Evolutionary conservation across 2,797 vertebrate species (phyloP), one percentile per base, ranked within the genome.

Genomic region (Chaetophractus vellerosus): DNA sequence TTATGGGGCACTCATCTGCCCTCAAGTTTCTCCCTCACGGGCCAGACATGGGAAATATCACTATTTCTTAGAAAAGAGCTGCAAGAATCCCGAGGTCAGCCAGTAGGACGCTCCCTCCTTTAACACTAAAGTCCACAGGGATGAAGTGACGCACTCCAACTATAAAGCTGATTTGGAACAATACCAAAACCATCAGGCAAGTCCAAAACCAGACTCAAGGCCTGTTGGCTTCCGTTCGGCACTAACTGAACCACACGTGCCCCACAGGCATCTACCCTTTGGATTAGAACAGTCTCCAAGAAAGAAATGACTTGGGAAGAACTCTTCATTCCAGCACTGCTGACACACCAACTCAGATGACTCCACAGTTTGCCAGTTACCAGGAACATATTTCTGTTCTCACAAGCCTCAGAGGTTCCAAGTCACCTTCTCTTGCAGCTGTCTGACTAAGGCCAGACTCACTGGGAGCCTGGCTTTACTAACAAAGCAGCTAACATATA

Each of bases 61-160:
- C 64, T 24, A 74, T 89, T 89, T 78, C 68, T 38, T 88, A 76
- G n/a, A 68, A 81, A 93, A 78, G 28, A 81, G 23, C 8, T 33
- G 15, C 31, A 75, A n/a, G 26, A 68, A 48, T 38, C 57, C 87
- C 33, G 59, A 79, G 50, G 59, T 33, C 14, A 36, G 4, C 11
- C 68, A 85, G 57, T 24, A 31, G 61, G 61, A 68, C 75, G 23
- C 16, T 75, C n/a, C 7, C 16, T 69, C 38, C 41, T 92, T 75
- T 85, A 85, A 72, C 38, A 68, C 16, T 63, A 1, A 91, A 69
- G 50, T 79, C 69, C 59, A 59, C 24, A 52, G 68, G 72, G 79
- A 41, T 21, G 23, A n/a, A 55, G 72, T 57, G 23, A 69, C 59
- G 88, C 72, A 81, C 9, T 57, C 63, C n/a, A 55, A 75, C 8